Percentiles rank a stretch among this genome's conserved stretches.
Conservation (phyloP, 1,140 invertebrate genomes). For the Drosophila virilis region DNA sequence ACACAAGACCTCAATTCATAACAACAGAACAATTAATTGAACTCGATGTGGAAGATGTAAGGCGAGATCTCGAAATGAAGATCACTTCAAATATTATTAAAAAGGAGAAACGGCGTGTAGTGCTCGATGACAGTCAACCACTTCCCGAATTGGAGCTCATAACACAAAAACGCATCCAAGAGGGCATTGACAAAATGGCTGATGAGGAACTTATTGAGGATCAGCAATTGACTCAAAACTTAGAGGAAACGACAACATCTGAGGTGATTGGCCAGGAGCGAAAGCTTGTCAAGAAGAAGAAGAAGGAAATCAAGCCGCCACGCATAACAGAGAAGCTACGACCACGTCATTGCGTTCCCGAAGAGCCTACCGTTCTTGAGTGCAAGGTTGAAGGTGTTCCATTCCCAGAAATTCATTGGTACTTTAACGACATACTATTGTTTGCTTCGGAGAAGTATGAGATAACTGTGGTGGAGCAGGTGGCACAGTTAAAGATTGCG, state of each 20-base stretch:
- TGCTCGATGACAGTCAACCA: slow-evolving; percentile 85
- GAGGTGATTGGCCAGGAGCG: slow-evolving; percentile 77
- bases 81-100: slow-evolving; percentile 85
- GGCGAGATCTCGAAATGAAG: slow-evolving; percentile 85
- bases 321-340: slow-evolving; percentile 89
- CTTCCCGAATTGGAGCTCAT: slow-evolving; percentile 86
- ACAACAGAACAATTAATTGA: slow-evolving; percentile 82
- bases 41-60: slow-evolving; percentile 83
- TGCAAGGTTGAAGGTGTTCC: slow-evolving; percentile 90
- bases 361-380: slow-evolving; percentile 87
- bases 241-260: slow-evolving; percentile 84
- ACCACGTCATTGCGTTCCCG: slow-evolving; percentile 87
- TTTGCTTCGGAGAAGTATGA: slow-evolving; percentile 88
- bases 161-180: slow-evolving; percentile 84
- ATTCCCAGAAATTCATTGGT: slow-evolving; percentile 93
- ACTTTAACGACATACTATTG: slow-evolving; percentile 93
- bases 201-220: slow-evolving; percentile 85
- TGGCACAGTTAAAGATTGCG: slow-evolving; percentile 88
- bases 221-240: slow-evolving; percentile 73
- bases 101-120: slow-evolving; percentile 77
- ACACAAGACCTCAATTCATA: slow-evolving; percentile 75
- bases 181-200: slow-evolving; percentile 85
- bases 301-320: slow-evolving; percentile 87
- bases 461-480: slow-evolving; percentile 88
- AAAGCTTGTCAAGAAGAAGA: slow-evolving; percentile 85